phyloP scores from a whole-genome alignment of 2,888 invertebrate genomes.

The Lycophotia porphyrea region DNA sequence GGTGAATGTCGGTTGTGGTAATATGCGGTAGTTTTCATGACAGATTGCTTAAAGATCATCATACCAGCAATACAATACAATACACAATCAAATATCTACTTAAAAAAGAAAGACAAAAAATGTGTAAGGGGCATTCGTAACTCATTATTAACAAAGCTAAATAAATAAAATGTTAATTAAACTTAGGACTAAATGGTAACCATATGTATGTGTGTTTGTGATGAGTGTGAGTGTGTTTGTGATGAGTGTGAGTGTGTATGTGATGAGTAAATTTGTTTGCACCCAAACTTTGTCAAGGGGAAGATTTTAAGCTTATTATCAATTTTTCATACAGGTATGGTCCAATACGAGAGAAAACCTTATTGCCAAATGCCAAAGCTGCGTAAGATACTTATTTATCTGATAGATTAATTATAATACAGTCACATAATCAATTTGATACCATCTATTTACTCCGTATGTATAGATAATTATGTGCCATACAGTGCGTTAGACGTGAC shows the following conservation, averaged over 20 bases:
- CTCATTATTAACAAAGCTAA: background rate
- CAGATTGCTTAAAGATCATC: background rate
- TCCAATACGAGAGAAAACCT: too few species aligned
- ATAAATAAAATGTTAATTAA: too few species aligned
- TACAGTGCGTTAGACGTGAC: conserved; percentile 23
- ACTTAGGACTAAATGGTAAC: too few species aligned
- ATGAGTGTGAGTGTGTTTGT: too few species aligned
- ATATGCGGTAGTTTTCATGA: background rate
- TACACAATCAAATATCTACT: background rate
- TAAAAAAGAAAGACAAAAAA: background rate
- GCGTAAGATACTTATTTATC: background rate
- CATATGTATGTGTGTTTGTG: too few species aligned
- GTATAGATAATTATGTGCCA: conserved; percentile 1
- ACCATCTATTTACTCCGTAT: background rate
- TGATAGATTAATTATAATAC: background rate
- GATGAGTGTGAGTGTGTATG: too few species aligned
- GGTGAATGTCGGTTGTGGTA: background rate
- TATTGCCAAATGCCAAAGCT: too few species aligned
- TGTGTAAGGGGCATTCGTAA: background rate
- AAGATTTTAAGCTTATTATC: too few species aligned
- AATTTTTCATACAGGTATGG: too few species aligned
- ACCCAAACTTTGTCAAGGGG: too few species aligned
- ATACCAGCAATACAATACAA: background rate
- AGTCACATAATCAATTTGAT: conserved; percentile 17
- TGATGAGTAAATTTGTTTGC: too few species aligned